These are phyloP conservation scores for Sphinx pinastri DNA, from an alignment of 2,888 invertebrate species.

Conservation along the genomic window DNA sequence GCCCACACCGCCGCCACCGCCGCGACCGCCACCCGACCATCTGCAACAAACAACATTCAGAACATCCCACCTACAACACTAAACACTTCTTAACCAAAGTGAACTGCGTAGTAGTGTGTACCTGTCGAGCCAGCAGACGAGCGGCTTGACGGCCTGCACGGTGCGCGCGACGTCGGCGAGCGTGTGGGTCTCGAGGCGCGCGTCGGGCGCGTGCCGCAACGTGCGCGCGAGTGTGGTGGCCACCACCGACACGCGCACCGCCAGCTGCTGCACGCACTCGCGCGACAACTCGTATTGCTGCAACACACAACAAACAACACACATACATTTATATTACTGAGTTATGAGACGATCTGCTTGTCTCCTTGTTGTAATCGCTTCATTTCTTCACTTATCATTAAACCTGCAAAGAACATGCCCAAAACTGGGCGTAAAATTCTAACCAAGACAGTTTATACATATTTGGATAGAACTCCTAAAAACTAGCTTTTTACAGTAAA, in stretches of 20 bases:
- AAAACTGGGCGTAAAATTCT: too few relatives aligned
- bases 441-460: too few relatives aligned
- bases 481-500: too few relatives aligned
- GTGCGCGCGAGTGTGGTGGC: conserved; percentile 89
- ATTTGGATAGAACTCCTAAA: too few relatives aligned
- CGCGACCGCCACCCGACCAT: conserved; percentile 52
- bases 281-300: conserved; percentile 96
- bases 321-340: background rate
- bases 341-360: too few relatives aligned
- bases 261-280: conserved; percentile 95
- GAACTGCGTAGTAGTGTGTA: background rate
- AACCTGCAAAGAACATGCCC: too few relatives aligned
- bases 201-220: conserved; percentile 87
- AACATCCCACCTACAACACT: background rate
- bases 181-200: conserved; percentile 90
- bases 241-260: conserved; percentile 92
- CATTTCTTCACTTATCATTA: background rate
- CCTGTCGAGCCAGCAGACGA: conserved; percentile 96
- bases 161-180: conserved; percentile 94
- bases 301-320: conserved; percentile 34
- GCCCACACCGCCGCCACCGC: conserved; percentile 45
- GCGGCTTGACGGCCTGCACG: conserved; percentile 92
- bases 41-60: background rate
- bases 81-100: too few relatives aligned
- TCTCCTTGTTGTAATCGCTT: too few relatives aligned